Percentiles rank a stretch among this genome's conserved stretches.
Evolutionary conservation across 2,113 vertebrate genomes (phyloP).

Genomic region (Mohoua ochrocephala): DNA sequence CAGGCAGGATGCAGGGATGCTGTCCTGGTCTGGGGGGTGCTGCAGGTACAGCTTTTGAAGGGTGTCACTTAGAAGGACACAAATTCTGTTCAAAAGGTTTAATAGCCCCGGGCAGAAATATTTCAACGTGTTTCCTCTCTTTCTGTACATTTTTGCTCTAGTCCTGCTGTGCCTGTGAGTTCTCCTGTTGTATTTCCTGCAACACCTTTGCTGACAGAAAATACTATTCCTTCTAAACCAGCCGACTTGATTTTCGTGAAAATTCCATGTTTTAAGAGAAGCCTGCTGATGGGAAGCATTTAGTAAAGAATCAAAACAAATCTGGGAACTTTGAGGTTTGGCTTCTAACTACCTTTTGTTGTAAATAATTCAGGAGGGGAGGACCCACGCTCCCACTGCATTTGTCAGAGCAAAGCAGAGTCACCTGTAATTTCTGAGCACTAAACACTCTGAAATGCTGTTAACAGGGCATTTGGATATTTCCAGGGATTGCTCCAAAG

Average conservation of each 20-base stretch:
- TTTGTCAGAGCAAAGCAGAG: neutral
- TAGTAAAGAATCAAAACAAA: conserved; percentile 22
- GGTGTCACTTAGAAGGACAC: neutral
- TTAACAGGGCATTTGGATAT: neutral
- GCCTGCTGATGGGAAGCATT: neutral
- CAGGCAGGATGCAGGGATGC: neutral
- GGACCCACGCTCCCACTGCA: neutral
- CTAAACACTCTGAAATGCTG: neutral
- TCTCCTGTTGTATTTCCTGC: neutral
- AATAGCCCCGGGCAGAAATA: neutral
- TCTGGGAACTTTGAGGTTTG: neutral
- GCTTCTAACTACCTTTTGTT: neutral
- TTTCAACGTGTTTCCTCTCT: neutral
- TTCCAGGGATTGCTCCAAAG: neutral
- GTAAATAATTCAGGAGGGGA: neutral
- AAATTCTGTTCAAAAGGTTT: neutral
- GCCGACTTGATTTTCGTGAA: neutral
- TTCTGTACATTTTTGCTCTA: neutral
- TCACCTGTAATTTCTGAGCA: conserved; percentile 8
- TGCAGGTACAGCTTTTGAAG: neutral
- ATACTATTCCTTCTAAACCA: neutral
- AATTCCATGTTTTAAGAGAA: neutral
- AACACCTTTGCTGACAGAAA: neutral
- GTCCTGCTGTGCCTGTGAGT: neutral
- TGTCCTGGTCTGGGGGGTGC: neutral